Conservation (phyloP, 2,888 invertebrate species). For the Aquatica leii region DNA sequence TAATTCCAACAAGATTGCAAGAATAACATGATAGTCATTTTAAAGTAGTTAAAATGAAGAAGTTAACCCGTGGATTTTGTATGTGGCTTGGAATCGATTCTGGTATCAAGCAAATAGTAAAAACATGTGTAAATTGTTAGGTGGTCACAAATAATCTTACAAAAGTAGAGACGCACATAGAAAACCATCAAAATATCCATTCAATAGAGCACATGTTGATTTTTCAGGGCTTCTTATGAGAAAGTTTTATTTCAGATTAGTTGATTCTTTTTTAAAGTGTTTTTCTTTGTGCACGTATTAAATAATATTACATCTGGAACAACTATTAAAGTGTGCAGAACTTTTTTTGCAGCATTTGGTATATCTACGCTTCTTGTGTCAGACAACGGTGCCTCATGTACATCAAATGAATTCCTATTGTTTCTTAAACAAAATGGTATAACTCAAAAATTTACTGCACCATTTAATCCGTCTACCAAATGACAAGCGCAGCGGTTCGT, state of each 20-base stretch:
- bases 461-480: background rate
- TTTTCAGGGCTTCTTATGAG: slow-evolving; percentile 6
- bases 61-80: background rate
- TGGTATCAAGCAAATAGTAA: no score
- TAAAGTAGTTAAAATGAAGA: background rate
- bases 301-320: no score
- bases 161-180: background rate
- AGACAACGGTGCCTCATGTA: no score
- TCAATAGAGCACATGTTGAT: background rate
- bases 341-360: no score
- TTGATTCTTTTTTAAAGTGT: background rate
- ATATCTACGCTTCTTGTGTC: no score
- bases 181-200: no score
- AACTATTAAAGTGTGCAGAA: no score
- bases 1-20: background rate
- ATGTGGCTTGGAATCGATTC: background rate
- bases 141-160: background rate
- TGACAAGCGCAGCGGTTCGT: background rate
- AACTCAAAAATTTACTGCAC: background rate
- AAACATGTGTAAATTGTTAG: no score
- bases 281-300: no score
- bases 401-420: background rate
- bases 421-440: background rate
- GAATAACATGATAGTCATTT: background rate
- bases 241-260: background rate